Evolutionary conservation across 2,113 vertebrate species (phyloP).

Genomic region (Microtus pennsylvanicus): DNA sequence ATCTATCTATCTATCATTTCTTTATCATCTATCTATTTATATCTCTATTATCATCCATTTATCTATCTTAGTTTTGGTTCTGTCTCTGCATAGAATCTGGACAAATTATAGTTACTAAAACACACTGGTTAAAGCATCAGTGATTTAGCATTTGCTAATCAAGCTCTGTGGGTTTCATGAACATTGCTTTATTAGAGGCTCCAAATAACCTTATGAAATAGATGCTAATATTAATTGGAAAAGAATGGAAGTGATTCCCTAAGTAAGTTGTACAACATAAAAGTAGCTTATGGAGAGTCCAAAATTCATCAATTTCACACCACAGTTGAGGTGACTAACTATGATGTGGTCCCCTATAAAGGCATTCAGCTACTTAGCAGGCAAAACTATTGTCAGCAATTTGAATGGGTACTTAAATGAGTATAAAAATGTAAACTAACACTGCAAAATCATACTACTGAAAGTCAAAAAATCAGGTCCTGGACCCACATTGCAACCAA

Average conservation of each 20-base stretch:
- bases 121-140: background rate
- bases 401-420: conserved; percentile 29
- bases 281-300: background rate
- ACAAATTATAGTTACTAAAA: background rate
- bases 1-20: background rate
- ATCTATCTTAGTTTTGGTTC: background rate
- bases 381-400: background rate
- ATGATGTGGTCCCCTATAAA: background rate
- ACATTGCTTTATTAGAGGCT: background rate
- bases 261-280: background rate
- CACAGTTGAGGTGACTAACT: background rate
- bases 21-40: background rate
- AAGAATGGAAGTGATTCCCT: conserved; percentile 5
- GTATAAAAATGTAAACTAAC: background rate
- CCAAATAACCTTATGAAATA: background rate
- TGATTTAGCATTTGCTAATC: background rate
- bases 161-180: background rate
- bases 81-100: background rate
- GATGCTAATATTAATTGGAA: background rate
- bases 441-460: background rate
- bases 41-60: background rate
- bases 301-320: background rate
- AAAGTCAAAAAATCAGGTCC: background rate
- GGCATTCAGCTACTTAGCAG: background rate
- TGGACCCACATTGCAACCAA: background rate